These are phyloP conservation scores for Xestia c-nigrum DNA, from an alignment of 2,888 invertebrate species.

Conservation along the genomic window DNA sequence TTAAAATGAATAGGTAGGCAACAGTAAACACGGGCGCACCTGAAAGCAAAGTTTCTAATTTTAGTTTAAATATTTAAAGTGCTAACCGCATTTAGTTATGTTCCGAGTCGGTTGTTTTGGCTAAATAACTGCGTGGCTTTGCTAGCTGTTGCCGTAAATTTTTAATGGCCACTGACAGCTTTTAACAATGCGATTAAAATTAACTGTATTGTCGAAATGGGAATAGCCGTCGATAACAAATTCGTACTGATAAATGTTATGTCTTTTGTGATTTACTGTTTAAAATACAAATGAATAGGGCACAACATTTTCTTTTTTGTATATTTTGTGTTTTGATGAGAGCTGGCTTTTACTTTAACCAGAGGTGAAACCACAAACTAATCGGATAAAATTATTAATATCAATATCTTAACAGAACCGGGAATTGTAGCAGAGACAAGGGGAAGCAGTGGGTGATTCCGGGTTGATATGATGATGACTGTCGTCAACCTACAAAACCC, in stretches of 20 bases:
- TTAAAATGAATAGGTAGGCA: not conserved
- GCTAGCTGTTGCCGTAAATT: constrained; percentile 33
- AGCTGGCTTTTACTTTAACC: not conserved
- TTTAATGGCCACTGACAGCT: constrained; percentile 51
- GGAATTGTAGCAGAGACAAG: too few species aligned
- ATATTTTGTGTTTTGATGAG: not conserved
- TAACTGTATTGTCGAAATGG: constrained; percentile 38
- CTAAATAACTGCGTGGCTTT: constrained; percentile 44
- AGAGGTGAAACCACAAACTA: not conserved
- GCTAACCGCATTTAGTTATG: constrained; percentile 44
- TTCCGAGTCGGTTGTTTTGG: constrained; percentile 37
- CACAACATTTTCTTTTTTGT: not conserved
- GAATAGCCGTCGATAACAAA: constrained; percentile 32
- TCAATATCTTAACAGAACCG: too few species aligned
- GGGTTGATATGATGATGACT: too few species aligned
- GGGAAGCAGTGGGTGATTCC: too few species aligned
- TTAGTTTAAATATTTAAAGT: constrained; percentile 52
- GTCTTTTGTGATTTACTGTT: constrained; percentile 37
- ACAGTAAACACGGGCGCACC: constrained; percentile 9
- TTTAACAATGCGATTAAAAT: constrained; percentile 50
- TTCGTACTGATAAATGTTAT: constrained; percentile 25
- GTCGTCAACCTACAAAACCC: not conserved
- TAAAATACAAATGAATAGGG: not conserved
- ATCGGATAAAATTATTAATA: too few species aligned
- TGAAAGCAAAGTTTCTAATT: constrained; percentile 56